These are phyloP conservation scores for human (Homo sapiens) DNA, from an alignment of 2,113 vertebrate species.

Conservation along the genomic window DNA sequence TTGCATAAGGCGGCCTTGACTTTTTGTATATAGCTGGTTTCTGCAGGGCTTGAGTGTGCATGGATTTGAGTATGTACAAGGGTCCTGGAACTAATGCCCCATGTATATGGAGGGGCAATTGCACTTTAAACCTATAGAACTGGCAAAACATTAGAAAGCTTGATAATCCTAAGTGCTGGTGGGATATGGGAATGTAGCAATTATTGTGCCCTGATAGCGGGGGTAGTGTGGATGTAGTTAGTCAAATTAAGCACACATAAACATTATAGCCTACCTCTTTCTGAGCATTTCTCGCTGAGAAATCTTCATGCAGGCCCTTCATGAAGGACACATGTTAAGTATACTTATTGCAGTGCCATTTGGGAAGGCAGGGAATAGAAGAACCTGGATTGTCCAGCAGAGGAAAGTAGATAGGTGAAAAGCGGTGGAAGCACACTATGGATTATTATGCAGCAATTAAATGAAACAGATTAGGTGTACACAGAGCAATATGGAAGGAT, in stretches of 20 bases:
- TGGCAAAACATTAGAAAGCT: background rate
- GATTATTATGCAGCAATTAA: background rate
- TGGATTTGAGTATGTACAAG: background rate
- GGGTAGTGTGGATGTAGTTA: background rate
- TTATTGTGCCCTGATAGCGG: rapidly evolving
- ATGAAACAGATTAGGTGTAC: background rate
- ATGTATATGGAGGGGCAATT: background rate
- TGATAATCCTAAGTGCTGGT: background rate
- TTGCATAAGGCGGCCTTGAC: background rate
- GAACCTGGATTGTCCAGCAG: background rate
- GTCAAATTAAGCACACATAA: background rate
- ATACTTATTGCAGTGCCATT: background rate
- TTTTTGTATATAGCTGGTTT: background rate
- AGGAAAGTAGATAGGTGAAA: background rate
- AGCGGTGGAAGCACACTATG: background rate
- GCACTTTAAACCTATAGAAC: background rate
- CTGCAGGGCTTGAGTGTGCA: background rate
- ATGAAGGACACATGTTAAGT: background rate
- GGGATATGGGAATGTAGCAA: background rate
- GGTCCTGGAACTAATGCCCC: background rate
- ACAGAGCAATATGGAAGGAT: background rate
- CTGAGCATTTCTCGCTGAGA: background rate
- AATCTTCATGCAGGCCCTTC: background rate
- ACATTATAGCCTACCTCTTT: background rate
- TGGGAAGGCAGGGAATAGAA: background rate